Percentiles rank a stretch among this genome's conserved stretches.
These are phyloP conservation scores for Criorhina ranunculi DNA, from an alignment of 2,888 invertebrate genomes.

Conservation along the genomic window DNA sequence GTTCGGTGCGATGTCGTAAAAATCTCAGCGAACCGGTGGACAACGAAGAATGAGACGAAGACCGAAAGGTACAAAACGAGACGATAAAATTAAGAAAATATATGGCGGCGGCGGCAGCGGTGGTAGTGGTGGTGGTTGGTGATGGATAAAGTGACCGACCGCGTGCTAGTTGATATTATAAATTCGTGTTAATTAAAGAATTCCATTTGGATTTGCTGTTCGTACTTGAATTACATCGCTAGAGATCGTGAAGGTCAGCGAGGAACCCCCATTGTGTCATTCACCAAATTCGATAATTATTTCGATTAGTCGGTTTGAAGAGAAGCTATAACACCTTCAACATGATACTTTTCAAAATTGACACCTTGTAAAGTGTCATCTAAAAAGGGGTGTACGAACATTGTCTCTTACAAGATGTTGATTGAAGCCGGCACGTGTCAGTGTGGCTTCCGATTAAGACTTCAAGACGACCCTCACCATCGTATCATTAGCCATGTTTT, in stretches of 20 bases:
- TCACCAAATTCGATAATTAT: constrained; percentile 1
- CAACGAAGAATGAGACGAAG: constrained; percentile 18
- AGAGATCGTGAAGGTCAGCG: constrained; percentile 3
- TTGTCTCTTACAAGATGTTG: no score
- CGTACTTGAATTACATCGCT: constrained; percentile 19
- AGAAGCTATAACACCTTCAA: no score
- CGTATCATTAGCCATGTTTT: no score
- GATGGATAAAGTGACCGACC: constrained; percentile 29
- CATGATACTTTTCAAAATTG: no score
- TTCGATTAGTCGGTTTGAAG: neutral
- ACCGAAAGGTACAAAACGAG: constrained; percentile 37
- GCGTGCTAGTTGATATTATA: constrained; percentile 16
- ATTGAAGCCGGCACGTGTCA: no score
- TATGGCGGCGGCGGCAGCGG: constrained; percentile 17
- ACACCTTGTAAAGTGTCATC: no score
- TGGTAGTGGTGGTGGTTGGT: constrained; percentile 22
- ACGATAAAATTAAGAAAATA: constrained; percentile 45
- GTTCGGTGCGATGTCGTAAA: constrained; percentile 39
- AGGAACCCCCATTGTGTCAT: neutral
- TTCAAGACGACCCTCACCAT: no score
- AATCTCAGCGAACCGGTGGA: constrained; percentile 40
- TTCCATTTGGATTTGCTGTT: constrained; percentile 41
- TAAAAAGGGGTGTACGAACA: no score
- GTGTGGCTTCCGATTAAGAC: no score
- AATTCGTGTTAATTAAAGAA: constrained; percentile 57